Evolutionary conservation across 2,888 invertebrate genomes (phyloP).

Genomic region (Amiota mariae): DNA sequence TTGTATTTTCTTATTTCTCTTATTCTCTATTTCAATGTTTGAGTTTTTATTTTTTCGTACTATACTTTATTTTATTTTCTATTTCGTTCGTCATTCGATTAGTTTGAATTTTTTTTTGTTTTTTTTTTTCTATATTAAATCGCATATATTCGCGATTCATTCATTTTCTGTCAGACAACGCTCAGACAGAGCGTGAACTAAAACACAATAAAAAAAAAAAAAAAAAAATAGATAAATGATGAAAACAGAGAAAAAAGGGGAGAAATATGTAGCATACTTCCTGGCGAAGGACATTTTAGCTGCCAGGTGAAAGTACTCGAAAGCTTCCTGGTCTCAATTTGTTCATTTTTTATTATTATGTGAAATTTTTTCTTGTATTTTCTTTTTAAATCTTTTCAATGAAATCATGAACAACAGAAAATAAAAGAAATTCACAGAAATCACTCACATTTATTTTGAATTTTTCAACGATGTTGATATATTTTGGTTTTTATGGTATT

Average conservation of each 20-base stretch:
- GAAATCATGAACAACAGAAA: not conserved
- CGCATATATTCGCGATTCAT: slow-evolving; percentile 48
- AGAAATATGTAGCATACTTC: slow-evolving; percentile 58
- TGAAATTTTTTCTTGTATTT: slow-evolving; percentile 34
- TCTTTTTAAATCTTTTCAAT: slow-evolving; percentile 16
- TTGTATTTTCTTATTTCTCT: slow-evolving; percentile 13
- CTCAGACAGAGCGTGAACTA: slow-evolving; percentile 7
- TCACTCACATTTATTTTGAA: slow-evolving; percentile 53
- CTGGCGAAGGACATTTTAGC: slow-evolving; percentile 44
- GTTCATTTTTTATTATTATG: slow-evolving; percentile 24
- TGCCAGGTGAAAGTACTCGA: slow-evolving; percentile 61
- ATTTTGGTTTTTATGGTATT: slow-evolving; percentile 20
- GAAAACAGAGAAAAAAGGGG: slow-evolving; percentile 21
- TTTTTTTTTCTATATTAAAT: slow-evolving; percentile 45
- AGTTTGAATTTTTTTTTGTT: slow-evolving; percentile 57
- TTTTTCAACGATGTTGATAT: slow-evolving; percentile 17
- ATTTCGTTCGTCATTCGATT: slow-evolving; percentile 58
- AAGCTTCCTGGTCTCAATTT: slow-evolving; percentile 33
- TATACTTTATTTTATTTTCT: slow-evolving; percentile 42
- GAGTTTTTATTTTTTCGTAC: slow-evolving; percentile 9
- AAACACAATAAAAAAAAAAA: not conserved
- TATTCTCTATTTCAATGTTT: not conserved
- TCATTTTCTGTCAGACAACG: slow-evolving; percentile 41
- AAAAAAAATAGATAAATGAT: not conserved
- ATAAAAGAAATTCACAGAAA: not conserved